Evolutionary conservation across 2,797 vertebrate genomes (phyloP), one percentile per base, ranked within the genome.

Genomic region (Peromyscus attwateri): DNA sequence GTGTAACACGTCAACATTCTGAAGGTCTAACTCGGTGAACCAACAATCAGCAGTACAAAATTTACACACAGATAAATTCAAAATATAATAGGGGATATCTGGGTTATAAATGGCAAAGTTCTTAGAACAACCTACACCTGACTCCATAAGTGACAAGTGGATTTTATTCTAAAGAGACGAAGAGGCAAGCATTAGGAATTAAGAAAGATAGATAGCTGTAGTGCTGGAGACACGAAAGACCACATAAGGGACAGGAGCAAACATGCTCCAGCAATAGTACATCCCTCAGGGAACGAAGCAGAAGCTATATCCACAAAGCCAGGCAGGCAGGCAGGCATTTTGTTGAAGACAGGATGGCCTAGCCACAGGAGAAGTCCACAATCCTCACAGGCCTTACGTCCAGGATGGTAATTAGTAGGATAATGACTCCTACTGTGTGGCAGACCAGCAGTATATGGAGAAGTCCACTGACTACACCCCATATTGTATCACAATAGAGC

Each of bases 41-140:
- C 70, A 82, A 29, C 82, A 88, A 80, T 82, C 70, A 95, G 37
- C 17, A 95, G 49, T 8, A 31, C 1, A 2, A 43, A 40, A 89
- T 57, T 70, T 66, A 93, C 14, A 2, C 64, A 80, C 16, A 23
- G 89, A 60, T 92, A 70, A 95, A 93, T 83, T 92, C 49, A 92
- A 91, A 84, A 49, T 66, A 85, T 49, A 88, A 23, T 52, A 9
- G 66, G 34, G 11, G 43, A 49, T 34, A 21, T 68, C 62, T 37
- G 49, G 23, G 37, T 49, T 87, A 37, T 37, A 85, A 80, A 84
- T 46, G 62, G 17, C 43, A 68, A 29, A 25, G 29, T 34, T 87
- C 46, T 87, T 87, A 57, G 31, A 40, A 71, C 49, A 71, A 87
- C 14, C 34, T 71, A 55, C 23, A 71, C 27, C 14, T 87, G 68